Conservation (phyloP, 2,113 vertebrate genomes). For the Gallinago jamesoni region DNA sequence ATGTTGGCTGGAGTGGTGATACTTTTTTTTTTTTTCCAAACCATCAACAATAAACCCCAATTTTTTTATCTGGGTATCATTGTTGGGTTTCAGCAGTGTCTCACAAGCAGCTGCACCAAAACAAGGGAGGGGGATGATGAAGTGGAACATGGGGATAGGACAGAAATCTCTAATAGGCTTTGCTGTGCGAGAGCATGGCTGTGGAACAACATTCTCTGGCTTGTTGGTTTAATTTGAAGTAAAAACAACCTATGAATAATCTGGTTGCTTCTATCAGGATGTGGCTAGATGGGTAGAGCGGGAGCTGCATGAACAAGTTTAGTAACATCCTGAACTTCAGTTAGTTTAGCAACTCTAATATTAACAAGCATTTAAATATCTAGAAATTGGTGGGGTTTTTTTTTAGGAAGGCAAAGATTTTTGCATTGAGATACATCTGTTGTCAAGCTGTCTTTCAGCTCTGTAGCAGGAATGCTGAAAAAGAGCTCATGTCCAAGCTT, state of each 20-base stretch:
- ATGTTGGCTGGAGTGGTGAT: rapidly evolving
- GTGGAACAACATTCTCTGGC: not conserved
- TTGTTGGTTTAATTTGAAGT: not conserved
- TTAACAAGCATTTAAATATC: not conserved
- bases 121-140: not conserved
- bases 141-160: not conserved
- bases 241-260: not conserved
- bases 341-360: not conserved
- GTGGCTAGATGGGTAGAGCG: not conserved
- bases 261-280: conserved; percentile 19
- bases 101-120: not conserved
- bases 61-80: not conserved
- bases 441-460: not conserved
- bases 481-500: not conserved
- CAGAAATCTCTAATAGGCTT: not conserved
- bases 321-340: not conserved
- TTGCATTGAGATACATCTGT: not conserved
- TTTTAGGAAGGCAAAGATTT: not conserved
- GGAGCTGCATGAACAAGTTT: not conserved
- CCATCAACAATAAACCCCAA: not conserved
- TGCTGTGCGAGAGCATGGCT: rapidly evolving
- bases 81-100: not conserved
- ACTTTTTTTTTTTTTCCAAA: not conserved
- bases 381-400: not conserved
- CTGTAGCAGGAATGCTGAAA: not conserved